phyloP scores from a whole-genome alignment of 2,113 vertebrate genomes.

The Diglossa brunneiventris region DNA sequence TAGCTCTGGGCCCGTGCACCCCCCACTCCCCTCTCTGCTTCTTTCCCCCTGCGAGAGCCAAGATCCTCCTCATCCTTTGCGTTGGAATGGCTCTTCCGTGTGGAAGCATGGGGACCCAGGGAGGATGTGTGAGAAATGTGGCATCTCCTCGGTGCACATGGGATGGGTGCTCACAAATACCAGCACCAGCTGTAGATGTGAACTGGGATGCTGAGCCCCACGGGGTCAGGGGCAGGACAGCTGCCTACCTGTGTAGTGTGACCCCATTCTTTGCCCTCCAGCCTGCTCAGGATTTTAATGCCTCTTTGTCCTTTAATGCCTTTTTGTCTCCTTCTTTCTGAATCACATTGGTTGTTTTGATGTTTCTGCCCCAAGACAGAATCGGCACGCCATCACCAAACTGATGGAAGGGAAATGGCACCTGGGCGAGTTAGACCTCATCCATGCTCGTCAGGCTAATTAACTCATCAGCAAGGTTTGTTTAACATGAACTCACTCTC shows the following conservation, averaged over 20 bases:
- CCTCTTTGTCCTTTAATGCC: background rate
- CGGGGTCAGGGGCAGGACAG: background rate
- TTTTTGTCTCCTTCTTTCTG: background rate
- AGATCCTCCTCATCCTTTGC: rapidly evolving
- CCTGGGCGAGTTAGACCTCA: background rate
- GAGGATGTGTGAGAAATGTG: rapidly evolving
- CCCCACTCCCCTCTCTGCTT: rapidly evolving
- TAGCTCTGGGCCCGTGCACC: rapidly evolving
- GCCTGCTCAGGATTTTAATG: rapidly evolving
- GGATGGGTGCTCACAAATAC: rapidly evolving
- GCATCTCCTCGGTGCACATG: rapidly evolving
- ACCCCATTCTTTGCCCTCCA: background rate
- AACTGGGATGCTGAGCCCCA: background rate
- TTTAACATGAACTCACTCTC: background rate
- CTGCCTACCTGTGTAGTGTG: rapidly evolving
- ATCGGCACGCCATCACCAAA: rapidly evolving
- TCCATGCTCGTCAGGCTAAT: background rate
- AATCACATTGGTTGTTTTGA: rapidly evolving
- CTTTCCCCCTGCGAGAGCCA: background rate
- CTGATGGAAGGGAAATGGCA: background rate
- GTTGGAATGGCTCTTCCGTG: rapidly evolving
- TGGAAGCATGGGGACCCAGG: rapidly evolving
- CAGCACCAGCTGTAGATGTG: rapidly evolving
- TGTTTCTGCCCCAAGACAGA: background rate
- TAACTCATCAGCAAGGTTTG: background rate